These are phyloP conservation scores for human (Homo sapiens) DNA, from an alignment of 2,113 vertebrate genomes.

Conservation along the genomic window GRCh38 chr4:102716501-102717000, in stretches of 20 bases:
- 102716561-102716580: not conserved
- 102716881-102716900: not conserved
- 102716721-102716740: not conserved
- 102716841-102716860: not conserved
- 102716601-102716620: not conserved
- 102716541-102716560: not conserved
- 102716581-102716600: not conserved
- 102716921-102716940: slow-evolving; percentile 2
- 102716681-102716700: not conserved
- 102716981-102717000: not conserved
- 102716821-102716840: not conserved
- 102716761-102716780: not conserved
- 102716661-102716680: not conserved
- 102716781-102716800: not conserved
- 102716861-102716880: not conserved
- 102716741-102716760: not conserved
- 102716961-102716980: not conserved
- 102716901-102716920: not conserved
- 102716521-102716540: not conserved
- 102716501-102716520: not conserved
- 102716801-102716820: not conserved
- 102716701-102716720: not conserved
- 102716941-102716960: not conserved
- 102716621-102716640: not conserved
- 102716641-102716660: not conserved